Evolutionary conservation across 1,140 invertebrate species (phyloP).

Genomic region (Ostrea edulis): DNA sequence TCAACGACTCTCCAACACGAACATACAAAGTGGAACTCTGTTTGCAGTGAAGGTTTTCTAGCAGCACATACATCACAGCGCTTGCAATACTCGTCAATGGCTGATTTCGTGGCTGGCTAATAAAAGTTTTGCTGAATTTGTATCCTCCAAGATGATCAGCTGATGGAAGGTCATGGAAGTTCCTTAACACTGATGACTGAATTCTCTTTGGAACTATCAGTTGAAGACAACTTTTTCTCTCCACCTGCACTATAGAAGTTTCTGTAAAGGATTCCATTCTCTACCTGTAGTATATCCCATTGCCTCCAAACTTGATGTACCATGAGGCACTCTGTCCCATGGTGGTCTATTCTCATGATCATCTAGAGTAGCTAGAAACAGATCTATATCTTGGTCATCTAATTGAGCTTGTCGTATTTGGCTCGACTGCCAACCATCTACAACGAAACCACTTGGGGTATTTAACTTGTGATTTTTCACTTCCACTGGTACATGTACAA

Average conservation of each 20-base stretch:
- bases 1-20: constrained; percentile 14
- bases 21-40: constrained; percentile 2
- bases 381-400: no score
- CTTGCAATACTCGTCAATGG: constrained; percentile 20
- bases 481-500: no score
- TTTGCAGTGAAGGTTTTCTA: no score
- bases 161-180: constrained; percentile 43
- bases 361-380: no score
- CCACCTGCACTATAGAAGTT: background rate
- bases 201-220: constrained; percentile 27
- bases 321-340: no score
- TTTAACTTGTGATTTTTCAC: no score
- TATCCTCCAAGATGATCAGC: constrained; percentile 47
- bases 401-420: no score
- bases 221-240: no score
- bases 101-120: constrained; percentile 44
- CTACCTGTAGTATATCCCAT: constrained; percentile 59
- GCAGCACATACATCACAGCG: constrained; percentile 49
- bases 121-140: constrained; percentile 44
- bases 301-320: constrained; percentile 48
- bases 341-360: no score
- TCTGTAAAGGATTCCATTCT: constrained; percentile 50
- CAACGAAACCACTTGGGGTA: no score
- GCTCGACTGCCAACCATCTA: no score
- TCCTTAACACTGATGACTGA: background rate